phyloP scores from a whole-genome alignment of 2,797 vertebrate genomes.

The Coracias cyanogaster region DNA sequence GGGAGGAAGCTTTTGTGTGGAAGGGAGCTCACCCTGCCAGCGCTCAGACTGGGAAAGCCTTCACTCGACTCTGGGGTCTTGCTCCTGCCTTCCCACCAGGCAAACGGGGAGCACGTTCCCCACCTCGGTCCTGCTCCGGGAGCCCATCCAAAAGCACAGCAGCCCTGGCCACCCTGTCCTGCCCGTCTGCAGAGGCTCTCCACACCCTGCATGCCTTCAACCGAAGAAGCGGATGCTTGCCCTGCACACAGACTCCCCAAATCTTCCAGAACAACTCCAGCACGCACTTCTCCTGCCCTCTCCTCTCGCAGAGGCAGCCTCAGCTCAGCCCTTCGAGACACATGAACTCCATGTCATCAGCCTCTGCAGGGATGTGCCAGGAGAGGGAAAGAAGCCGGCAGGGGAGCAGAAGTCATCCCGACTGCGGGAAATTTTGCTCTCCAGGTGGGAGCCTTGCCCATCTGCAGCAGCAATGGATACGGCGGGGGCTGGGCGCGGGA shows the following conservation, averaged over 20 bases:
- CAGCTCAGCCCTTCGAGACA: not conserved
- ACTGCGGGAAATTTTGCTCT: not conserved
- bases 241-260: not conserved
- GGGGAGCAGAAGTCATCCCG: not conserved
- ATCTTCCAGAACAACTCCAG: not conserved
- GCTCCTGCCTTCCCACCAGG: not conserved
- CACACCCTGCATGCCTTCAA: not conserved
- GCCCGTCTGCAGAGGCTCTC: not conserved
- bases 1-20: not conserved
- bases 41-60: not conserved
- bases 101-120: fast-evolving
- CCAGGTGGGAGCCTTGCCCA: not conserved
- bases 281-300: not conserved
- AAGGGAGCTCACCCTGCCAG: not conserved
- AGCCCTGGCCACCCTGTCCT: not conserved
- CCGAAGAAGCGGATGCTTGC: not conserved
- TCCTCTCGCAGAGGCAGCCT: not conserved
- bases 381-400: not conserved
- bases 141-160: not conserved
- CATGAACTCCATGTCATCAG: not conserved
- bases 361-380: not conserved
- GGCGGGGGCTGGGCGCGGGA: fast-evolving
- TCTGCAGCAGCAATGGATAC: not conserved
- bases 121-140: not conserved
- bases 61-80: not conserved